Base-by-base conservation (phyloP, 2,888 invertebrate genomes). In the Drosophila picticornis region DNA sequence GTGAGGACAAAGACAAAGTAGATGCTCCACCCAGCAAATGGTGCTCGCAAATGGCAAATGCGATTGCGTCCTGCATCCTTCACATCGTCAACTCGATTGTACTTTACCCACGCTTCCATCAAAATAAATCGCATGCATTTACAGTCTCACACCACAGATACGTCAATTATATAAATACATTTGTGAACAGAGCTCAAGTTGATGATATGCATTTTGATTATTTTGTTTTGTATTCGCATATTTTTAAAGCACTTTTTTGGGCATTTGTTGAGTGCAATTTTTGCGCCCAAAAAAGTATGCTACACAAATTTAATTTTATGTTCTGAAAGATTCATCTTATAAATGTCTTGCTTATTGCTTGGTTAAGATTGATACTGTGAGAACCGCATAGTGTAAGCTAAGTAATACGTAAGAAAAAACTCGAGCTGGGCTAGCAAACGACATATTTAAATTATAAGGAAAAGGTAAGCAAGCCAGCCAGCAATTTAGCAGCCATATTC, bases 1-100 rank as follows among this genome's bases (percentile, higher is more conserved):
- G 72, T 55, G 46, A 58, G 59, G 46, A 66, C 84, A 69, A 74
- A 81, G 82, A 75, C 72, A 84, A 72, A 75, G 73, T 68, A 53
- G 34, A 40, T 29, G 61, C 38, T 48, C 36, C 58, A 61, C 43
- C 52, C 62, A 59, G 68, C 62, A 64, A 72, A 69, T 66, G 65
- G 53, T 31, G 61, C 46, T 19, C 5, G 46, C 55, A 51, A 78
- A 56, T 69, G 59, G 62, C 65, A 77, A 70, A 70, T 63, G 70
- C 83, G 72, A 80, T 72, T 74, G 83, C 74, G 66, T 69, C 77
- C 74, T 70, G 61, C 43, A 77, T 68, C 50, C 64, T 29, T 57
- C 71, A 60, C 77, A 57, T 53, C 66, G 69, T 72, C 67, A 81
- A 70, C 64, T 75, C 72, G 67, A 84, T 84, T 65, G 65, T 64